Conservation (phyloP, 2,797 vertebrate species). For the Sternotherus odoratus region DNA sequence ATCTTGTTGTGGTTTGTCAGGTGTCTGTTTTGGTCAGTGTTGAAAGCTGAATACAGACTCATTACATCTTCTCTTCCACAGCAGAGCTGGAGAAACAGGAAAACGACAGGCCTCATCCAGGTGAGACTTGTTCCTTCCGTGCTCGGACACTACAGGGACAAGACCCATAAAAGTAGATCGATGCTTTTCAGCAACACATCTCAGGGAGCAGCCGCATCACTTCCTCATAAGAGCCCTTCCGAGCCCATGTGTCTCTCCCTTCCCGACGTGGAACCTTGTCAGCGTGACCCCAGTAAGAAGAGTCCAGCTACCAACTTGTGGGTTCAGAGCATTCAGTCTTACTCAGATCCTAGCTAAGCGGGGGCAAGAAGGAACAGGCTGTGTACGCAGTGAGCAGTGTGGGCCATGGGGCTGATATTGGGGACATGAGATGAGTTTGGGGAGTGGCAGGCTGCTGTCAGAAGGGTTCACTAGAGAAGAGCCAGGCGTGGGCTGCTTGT, state of each 20-base stretch:
- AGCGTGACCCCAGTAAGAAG: background rate
- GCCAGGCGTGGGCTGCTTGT: background rate
- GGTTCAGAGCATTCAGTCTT: background rate
- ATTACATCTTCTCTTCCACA: conserved; percentile 1
- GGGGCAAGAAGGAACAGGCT: background rate
- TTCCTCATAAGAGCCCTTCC: background rate
- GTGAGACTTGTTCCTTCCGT: conserved; percentile 36
- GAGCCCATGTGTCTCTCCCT: background rate
- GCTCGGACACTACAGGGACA: too few species aligned
- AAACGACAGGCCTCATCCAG: conserved; percentile 19
- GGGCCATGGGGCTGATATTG: background rate
- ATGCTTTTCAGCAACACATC: background rate
- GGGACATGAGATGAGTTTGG: background rate
- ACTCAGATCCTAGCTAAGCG: background rate
- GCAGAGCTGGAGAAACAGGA: conserved; percentile 54
- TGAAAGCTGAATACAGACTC: background rate
- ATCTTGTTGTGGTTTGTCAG: background rate
- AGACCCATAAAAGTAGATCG: background rate
- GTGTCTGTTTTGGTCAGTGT: background rate
- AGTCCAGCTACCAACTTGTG: background rate
- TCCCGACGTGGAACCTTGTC: background rate
- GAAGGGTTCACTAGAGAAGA: background rate
- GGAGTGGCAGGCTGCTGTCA: background rate
- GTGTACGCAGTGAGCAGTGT: background rate
- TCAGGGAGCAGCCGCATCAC: too few species aligned